These are phyloP conservation scores for Galemys pyrenaicus DNA, from an alignment of 2,113 vertebrate species.

Conservation along the genomic window DNA sequence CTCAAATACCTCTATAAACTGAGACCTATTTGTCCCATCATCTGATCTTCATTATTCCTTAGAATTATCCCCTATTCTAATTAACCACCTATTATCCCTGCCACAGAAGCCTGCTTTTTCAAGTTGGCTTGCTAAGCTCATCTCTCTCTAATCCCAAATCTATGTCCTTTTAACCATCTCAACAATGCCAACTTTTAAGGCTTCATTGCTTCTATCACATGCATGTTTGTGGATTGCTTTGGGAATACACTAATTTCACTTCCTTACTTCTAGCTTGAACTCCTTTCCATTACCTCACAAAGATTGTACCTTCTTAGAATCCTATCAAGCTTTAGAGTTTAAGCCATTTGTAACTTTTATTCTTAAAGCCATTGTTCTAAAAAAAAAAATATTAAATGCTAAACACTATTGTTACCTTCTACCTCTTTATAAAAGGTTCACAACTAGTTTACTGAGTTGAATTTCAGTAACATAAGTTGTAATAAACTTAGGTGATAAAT, in stretches of 20 bases:
- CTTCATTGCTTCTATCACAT: neutral
- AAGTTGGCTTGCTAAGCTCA: neutral
- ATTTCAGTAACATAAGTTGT: conserved; percentile 33
- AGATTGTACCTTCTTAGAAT: conserved; percentile 34
- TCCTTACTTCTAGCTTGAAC: neutral
- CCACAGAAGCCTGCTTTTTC: neutral
- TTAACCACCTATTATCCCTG: neutral
- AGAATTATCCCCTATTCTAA: neutral
- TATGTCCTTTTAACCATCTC: conserved; percentile 2
- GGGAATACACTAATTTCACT: neutral
- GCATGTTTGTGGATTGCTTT: neutral
- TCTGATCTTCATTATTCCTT: neutral
- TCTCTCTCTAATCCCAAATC: neutral
- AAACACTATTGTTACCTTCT: neutral
- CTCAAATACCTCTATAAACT: neutral
- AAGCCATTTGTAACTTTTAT: neutral
- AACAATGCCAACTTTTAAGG: neutral
- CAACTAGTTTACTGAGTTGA: conserved; percentile 15
- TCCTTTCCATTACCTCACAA: neutral
- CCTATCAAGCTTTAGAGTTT: neutral
- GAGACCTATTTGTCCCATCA: neutral
- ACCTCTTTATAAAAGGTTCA: conserved; percentile 9
- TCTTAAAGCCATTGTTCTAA: neutral
- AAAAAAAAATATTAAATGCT: neutral
- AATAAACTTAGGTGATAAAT: neutral